A percentile compares a stretch with the other conserved stretches of the same genome.
phyloP scores from a whole-genome alignment of 1,140 invertebrate genomes.

The silkworm (Bombyx mori) region ASM3026992v2 NC_085110.1:16168001-16168500 shows the following conservation, averaged over 20 bases:
- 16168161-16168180: conserved; percentile 7
- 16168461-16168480: conserved; percentile 49
- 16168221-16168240: conserved; percentile 30
- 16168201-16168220: conserved; percentile 26
- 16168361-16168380: conserved; percentile 42
- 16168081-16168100: too few relatives aligned
- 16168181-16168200: conserved; percentile 19
- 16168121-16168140: too few relatives aligned
- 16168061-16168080: too few relatives aligned
- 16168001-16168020: too few relatives aligned
- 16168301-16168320: conserved; percentile 58
- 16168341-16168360: conserved; percentile 70
- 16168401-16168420: conserved; percentile 65
- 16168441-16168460: conserved; percentile 42
- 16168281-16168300: conserved; percentile 29
- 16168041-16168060: too few relatives aligned
- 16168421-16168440: conserved; percentile 64
- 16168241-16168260: conserved; percentile 44
- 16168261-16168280: conserved; percentile 37
- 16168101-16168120: too few relatives aligned
- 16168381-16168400: conserved; percentile 58
- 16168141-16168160: conserved; percentile 4
- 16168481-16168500: conserved; percentile 51
- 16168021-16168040: too few relatives aligned
- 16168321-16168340: conserved; percentile 63